phyloP scores from a whole-genome alignment of 2,888 invertebrate genomes.

The Margaritifera margaritifera region DNA sequence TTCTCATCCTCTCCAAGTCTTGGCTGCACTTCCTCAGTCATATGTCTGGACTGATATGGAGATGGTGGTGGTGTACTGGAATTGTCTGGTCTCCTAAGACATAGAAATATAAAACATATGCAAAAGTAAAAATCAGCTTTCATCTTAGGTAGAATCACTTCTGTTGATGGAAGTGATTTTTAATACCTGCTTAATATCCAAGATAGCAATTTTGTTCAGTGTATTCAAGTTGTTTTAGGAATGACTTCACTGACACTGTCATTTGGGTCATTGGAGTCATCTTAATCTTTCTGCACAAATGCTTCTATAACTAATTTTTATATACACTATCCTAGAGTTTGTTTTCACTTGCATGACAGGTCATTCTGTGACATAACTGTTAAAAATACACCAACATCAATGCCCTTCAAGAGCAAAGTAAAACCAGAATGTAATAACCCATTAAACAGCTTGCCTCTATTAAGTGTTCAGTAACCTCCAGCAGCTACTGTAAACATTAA shows the following conservation, averaged over 20 bases:
- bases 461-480: too few species aligned
- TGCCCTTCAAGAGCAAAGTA: too few species aligned
- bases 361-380: too few species aligned
- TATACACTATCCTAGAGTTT: too few species aligned
- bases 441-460: too few species aligned
- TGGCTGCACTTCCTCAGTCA: constrained; percentile 3
- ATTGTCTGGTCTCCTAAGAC: constrained; percentile 36
- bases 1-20: constrained; percentile 72
- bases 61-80: constrained; percentile 81
- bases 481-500: too few species aligned
- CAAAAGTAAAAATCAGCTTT: background rate
- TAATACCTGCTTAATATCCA: background rate
- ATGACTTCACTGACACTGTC: background rate
- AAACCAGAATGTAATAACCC: too few species aligned
- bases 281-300: background rate
- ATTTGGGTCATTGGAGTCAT: background rate
- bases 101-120: too few species aligned
- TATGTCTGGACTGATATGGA: constrained; percentile 71
- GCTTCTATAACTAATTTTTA: background rate
- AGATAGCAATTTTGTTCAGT: background rate
- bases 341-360: too few species aligned
- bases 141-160: background rate
- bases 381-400: too few species aligned
- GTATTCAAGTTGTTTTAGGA: background rate
- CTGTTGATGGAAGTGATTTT: background rate